Evolutionary conservation across 2,888 invertebrate species (phyloP).

Genomic region (Dynastes hyllus): DNA sequence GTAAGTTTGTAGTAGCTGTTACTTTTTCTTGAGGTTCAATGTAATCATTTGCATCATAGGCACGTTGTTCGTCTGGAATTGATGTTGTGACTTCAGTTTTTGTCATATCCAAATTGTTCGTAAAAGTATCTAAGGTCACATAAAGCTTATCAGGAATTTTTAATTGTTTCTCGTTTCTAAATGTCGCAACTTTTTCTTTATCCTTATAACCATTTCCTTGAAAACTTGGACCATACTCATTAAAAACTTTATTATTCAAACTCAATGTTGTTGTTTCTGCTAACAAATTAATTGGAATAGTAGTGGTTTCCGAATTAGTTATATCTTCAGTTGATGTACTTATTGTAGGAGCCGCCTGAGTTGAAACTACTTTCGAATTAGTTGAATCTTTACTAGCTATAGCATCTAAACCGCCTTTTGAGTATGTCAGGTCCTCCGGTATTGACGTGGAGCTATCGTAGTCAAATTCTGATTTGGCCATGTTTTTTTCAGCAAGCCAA

Average conservation of each 20-base stretch:
- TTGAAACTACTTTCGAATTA: no score
- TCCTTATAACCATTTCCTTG: background rate
- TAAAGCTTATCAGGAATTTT: background rate
- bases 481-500: slow-evolving; percentile 28
- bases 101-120: background rate
- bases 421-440: no score
- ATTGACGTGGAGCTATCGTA: no score
- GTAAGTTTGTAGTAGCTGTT: background rate
- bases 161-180: background rate
- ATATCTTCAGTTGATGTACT: background rate
- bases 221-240: background rate
- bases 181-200: background rate
- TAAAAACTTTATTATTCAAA: background rate
- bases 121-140: background rate
- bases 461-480: background rate
- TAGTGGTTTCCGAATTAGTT: background rate
- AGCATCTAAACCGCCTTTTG: no score
- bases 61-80: no score
- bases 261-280: background rate
- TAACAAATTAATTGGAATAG: background rate
- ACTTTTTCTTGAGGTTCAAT: background rate
- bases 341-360: no score
- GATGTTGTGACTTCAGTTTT: background rate
- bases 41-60: background rate
- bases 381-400: no score